phyloP scores from a whole-genome alignment of 35 echinoderm and acorn worm species.

The Eucidaris tribuloides region DNA sequence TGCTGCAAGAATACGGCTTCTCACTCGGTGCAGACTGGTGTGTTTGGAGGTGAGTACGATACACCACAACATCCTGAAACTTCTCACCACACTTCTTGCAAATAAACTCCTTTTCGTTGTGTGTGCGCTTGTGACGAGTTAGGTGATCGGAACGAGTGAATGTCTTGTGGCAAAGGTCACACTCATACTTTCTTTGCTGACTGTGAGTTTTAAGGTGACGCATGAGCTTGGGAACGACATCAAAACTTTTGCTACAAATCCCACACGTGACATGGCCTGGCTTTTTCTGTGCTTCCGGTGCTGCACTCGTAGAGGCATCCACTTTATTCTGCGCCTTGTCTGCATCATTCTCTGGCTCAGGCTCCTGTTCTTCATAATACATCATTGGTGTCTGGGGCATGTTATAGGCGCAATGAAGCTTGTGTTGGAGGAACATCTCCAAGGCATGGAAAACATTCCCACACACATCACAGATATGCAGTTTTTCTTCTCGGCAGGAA shows the following conservation, averaged over 20 bases:
- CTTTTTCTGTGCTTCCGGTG: not conserved
- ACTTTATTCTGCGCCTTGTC: not conserved
- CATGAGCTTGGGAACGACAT: not conserved
- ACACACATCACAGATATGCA: constrained; percentile 29
- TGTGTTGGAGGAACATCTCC: not conserved
- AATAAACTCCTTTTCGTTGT: constrained; percentile 5
- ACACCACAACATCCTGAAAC: not conserved
- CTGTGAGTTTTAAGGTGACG: constrained; percentile 4
- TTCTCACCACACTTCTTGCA: not conserved
- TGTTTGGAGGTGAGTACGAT: not conserved
- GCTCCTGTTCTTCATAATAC: constrained; percentile 4
- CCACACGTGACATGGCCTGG: constrained; percentile 9
- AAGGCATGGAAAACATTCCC: constrained; percentile 20
- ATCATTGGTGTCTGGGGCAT: not conserved
- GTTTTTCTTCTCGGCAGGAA: constrained; percentile 5
- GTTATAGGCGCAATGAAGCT: not conserved
- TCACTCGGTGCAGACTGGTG: not conserved
- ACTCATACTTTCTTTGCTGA: not conserved
- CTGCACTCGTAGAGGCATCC: not conserved
- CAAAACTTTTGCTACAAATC: constrained; percentile 29
- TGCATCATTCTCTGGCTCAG: not conserved
- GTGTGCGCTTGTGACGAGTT: not conserved
- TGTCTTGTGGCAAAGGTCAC: constrained; percentile 4
- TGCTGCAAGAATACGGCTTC: constrained; percentile 2
- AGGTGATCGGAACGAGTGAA: constrained; percentile 17